phyloP scores from a whole-genome alignment of 2,797 vertebrate genomes.

The Poliocrania exsul region DNA sequence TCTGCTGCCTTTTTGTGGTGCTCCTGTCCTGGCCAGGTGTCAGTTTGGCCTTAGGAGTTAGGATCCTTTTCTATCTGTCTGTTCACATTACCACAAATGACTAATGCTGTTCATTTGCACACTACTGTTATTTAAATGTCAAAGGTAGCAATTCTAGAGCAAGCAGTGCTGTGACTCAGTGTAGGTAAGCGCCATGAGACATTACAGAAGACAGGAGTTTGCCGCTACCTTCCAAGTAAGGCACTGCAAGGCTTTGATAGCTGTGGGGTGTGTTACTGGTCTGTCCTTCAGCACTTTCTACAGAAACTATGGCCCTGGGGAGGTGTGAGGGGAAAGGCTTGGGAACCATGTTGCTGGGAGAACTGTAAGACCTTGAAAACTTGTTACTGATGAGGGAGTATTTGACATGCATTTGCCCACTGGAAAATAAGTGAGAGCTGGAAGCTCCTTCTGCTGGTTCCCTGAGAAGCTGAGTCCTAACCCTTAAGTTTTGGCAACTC shows the following conservation, averaged over 20 bases:
- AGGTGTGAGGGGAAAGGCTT: neutral
- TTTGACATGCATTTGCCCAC: neutral
- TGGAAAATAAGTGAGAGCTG: neutral
- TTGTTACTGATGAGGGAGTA: neutral
- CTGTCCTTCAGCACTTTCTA: neutral
- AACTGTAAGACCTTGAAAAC: neutral
- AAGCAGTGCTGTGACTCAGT: neutral
- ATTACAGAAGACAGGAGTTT: neutral
- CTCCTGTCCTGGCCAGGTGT: neutral
- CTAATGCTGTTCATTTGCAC: neutral
- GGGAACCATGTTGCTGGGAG: accelerated
- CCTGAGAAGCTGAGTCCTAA: neutral
- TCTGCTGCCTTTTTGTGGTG: neutral
- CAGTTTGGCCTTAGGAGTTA: neutral
- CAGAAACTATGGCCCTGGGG: neutral
- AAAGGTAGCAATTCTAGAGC: neutral
- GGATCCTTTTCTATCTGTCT: neutral
- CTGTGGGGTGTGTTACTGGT: neutral
- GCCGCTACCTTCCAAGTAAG: neutral
- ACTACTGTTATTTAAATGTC: neutral
- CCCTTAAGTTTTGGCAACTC: neutral
- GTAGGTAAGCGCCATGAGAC: neutral
- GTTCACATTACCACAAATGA: neutral
- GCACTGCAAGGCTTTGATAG: neutral
- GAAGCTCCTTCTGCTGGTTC: neutral